Evolutionary conservation across 2,888 invertebrate species (phyloP), one percentile per base, ranked within the genome.

Genomic region (Sinelater perroti): DNA sequence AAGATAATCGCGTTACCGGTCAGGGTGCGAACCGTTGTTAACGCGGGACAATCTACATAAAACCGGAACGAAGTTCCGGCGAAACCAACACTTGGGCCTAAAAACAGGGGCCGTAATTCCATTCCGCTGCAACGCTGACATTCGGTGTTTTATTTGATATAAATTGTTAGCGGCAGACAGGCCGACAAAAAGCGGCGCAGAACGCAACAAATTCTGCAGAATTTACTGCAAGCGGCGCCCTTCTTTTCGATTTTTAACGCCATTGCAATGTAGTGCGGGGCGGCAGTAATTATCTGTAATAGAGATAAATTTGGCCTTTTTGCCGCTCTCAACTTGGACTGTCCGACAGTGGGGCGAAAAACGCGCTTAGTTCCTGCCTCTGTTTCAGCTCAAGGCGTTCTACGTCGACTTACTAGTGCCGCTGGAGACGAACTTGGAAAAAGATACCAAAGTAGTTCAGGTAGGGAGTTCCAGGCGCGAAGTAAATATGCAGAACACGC

Each of bases 381-480:
- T 24, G 11, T 82, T 83, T 30, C 85, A 95, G 95, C 80, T 95
- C 69, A 95, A 95, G 82, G 94, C 94, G 18, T 95, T 95, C 79
- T 95, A 95, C 81, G 94, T 95, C 62, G 95, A 95, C 82, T 84
- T 95, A 64, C 82, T 95, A 71, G 93, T 94, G 67, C 95, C 95
- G 69, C 82, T 95, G 79, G 95, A 95, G 83, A 93, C 93, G 62
- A 95, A 95, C 82, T 83, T 95, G 75, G 95, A 95, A 79, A 94
- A 94, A 79, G 95, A 95, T 80, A 93, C 93, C 61, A 94, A 94
- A 86, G 93, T 95, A 70, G 90, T 92, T 63, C 91, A 91, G 87
- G 91, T 91, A 81, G 40, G 33, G 14, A n/a, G 8, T 3, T 8
- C 21, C 7, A 2, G 21, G 8, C 5, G 21, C 8, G 18, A 20